Evolutionary conservation across 1,140 invertebrate genomes (phyloP), one percentile per base, ranked within the genome.

Genomic region (Lucilia cuprina): DNA sequence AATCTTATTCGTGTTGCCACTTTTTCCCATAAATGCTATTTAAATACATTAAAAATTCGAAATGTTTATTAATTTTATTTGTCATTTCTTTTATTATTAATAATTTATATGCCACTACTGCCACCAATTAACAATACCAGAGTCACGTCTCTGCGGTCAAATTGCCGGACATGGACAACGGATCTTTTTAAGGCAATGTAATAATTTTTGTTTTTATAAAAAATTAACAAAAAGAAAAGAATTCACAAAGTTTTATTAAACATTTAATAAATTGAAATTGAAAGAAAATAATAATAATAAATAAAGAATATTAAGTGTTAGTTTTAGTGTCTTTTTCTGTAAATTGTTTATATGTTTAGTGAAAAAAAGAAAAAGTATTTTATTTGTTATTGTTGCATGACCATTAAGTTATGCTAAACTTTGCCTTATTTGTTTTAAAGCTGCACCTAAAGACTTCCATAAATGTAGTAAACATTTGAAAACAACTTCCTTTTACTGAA

Each of bases 351-450:
- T 25, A 25, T 8, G 21, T 12, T 21, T 21, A 25, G 9, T 21
- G 21, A 8, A 21, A 70, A 21, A 70, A 70, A 70, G 65, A 70
- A 70, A 70, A 70, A 70, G 65, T 70, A 70, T 70, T 70, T 70
- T 70, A 30, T 30, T 65, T 65, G n/a, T n/a, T 19, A n/a, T 21
- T 70, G 65, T 10, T 70, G 19, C 19, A 2, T 70, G 65, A 19
- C 65, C 65, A 70, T 70, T 60, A 70, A 70, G 65, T 19, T 70
- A 70, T 70, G 65, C 65, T 70, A 70, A 70, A 70, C n/a, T 70
- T 70, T 21, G 9, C 65, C 65, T 70, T 70, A 70, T 70, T 21
- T 70, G 65, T 9, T 21, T 21, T 21, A 70, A 70, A 70, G 65
- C 65, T 70, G 65, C 65, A 70, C 65, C 65, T 70, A 70, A 70